Evolutionary conservation across 2,113 vertebrate species (phyloP), one percentile per base, ranked within the genome.

Genomic region (Suncus etruscus): DNA sequence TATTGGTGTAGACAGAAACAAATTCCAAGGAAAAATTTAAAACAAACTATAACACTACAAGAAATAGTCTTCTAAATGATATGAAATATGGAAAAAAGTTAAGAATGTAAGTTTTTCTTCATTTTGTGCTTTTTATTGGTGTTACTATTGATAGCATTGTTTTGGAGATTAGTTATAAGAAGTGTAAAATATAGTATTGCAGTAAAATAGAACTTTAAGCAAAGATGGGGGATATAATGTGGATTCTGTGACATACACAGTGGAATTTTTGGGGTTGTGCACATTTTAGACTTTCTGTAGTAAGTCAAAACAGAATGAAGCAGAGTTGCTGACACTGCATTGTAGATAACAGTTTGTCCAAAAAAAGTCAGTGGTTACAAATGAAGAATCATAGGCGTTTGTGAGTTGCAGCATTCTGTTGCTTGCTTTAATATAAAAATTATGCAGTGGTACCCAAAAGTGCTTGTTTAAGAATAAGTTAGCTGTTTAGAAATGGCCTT

Each of bases 11-110:
- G 90, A 51, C 69, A 83, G 73, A 92, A 89, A 77, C 31, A 93
- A 90, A 63, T 94, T 94, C 74, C 48, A 83, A 82, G 87, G 70
- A 81, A 68, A 94, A 48, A 15, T 87, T 92, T 87, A 91, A 82
- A 93, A 93, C 22, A 81, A 50, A 25, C 51, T 93, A 94, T 72
- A 89, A 91, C 84, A 32, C 65, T 81, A 92, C 8, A 61, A 89
- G 89, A 94, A 63, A 51, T 78, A 90, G 65, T 81, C 54, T 72
- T 83, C 79, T 31, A 86, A 29, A 79, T 92, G 48, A 22, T 66
- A 82, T 20, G 82, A n/a, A 85, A 90, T 88, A 87, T 50, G 74
- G 48, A 32, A 78, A 91, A 92, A 95, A 22, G 11, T 15, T 20
- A 24, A 39, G 73, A 45, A 39, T 86, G 90, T 83, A 74, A 51